Evolutionary conservation across 1,140 invertebrate genomes (phyloP).

Genomic region (Brachystomella parvula): DNA sequence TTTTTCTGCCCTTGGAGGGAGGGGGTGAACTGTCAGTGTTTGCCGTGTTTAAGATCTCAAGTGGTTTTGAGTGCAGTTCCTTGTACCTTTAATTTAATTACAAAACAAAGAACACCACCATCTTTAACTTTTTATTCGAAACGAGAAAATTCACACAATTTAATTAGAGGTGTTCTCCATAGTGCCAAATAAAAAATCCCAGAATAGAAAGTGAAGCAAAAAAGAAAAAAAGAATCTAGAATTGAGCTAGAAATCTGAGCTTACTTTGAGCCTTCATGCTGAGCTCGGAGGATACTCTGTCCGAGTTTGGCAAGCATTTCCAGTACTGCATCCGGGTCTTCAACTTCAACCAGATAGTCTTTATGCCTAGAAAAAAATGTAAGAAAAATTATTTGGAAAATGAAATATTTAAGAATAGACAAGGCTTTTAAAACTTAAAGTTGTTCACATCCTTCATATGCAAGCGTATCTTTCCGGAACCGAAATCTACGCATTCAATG

Average conservation of each 20-base stretch:
- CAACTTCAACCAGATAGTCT: constrained; percentile 45
- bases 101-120: no score
- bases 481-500: no score
- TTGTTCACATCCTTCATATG: no score
- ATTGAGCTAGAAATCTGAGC: no score
- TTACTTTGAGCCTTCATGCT: constrained; percentile 49
- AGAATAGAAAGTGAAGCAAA: background rate
- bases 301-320: constrained; percentile 53
- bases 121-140: no score
- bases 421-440: no score
- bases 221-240: background rate
- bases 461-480: no score
- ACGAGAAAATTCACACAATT: background rate
- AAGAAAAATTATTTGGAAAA: background rate
- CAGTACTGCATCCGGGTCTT: constrained; percentile 52
- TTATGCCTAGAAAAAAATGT: constrained; percentile 39
- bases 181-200: background rate
- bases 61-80: no score
- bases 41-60: no score
- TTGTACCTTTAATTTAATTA: no score
- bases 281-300: constrained; percentile 50
- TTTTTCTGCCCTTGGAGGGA: no score
- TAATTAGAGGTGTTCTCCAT: background rate
- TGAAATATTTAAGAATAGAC: background rate
- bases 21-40: no score